These are phyloP conservation scores for Monomorium pharaonis DNA, from an alignment of 1,140 invertebrate genomes.

Conservation along the genomic window DNA sequence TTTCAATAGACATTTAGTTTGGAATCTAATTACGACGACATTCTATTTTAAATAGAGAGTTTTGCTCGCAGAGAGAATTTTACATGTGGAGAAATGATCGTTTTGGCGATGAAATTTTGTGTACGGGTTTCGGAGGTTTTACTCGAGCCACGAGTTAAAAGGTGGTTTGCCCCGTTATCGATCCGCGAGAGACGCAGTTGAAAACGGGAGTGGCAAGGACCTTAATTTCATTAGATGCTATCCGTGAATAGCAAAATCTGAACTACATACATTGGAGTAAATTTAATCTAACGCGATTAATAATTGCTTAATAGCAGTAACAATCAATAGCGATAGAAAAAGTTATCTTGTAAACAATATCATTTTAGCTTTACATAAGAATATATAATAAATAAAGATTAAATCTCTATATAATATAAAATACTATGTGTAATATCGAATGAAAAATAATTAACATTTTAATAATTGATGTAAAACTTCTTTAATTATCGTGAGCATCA, in stretches of 20 bases:
- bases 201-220: conserved; percentile 57
- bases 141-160: conserved; percentile 15
- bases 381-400: not conserved
- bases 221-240: conserved; percentile 48
- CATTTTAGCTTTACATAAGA: not conserved
- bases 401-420: not conserved
- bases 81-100: not conserved
- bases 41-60: not conserved
- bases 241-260: not conserved
- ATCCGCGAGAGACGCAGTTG: conserved; percentile 44
- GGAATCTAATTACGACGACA: not conserved
- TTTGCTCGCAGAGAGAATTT: not conserved
- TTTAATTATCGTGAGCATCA: not conserved
- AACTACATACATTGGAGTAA: not conserved
- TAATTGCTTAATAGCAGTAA: not conserved
- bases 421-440: too few relatives aligned
- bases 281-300: conserved; percentile 7
- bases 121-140: not conserved
- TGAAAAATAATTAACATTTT: not conserved
- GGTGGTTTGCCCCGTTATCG: conserved; percentile 55
- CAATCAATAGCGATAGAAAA: not conserved
- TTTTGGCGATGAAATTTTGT: not conserved
- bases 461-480: not conserved
- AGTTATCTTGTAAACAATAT: not conserved
- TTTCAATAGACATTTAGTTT: not conserved